Evolutionary conservation across 2,113 vertebrate species (phyloP).

Genomic region (Mionectes macconnelli): DNA sequence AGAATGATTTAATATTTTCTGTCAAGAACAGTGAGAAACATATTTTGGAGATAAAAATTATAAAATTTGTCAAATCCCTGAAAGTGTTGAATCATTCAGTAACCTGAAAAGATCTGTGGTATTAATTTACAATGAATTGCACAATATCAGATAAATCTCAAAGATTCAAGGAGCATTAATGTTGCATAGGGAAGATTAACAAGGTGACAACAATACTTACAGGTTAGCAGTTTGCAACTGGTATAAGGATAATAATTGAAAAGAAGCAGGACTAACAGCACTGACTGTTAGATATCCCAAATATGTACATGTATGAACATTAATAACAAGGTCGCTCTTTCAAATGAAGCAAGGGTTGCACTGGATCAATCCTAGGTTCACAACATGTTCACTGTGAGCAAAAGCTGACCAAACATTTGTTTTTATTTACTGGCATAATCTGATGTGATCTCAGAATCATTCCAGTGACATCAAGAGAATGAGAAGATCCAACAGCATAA

Average conservation of each 20-base stretch:
- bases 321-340: background rate
- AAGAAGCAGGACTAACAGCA: background rate
- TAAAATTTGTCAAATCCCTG: background rate
- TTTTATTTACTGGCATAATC: background rate
- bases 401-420: background rate
- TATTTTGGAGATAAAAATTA: background rate
- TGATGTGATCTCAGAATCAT: background rate
- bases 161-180: background rate
- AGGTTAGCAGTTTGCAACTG: background rate
- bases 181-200: background rate
- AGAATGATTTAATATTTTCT: background rate
- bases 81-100: background rate
- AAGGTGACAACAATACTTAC: background rate
- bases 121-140: background rate
- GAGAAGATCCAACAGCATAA: background rate
- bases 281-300: background rate
- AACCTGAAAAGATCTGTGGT: background rate
- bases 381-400: background rate
- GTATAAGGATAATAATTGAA: background rate
- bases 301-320: background rate
- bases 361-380: background rate
- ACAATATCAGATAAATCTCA: background rate
- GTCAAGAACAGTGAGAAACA: background rate
- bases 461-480: background rate
- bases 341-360: background rate